Percentiles rank a stretch among this genome's conserved stretches.
These are phyloP conservation scores for Tangara arthus DNA, from an alignment of 2,797 vertebrate species.

Conservation along the genomic window DNA sequence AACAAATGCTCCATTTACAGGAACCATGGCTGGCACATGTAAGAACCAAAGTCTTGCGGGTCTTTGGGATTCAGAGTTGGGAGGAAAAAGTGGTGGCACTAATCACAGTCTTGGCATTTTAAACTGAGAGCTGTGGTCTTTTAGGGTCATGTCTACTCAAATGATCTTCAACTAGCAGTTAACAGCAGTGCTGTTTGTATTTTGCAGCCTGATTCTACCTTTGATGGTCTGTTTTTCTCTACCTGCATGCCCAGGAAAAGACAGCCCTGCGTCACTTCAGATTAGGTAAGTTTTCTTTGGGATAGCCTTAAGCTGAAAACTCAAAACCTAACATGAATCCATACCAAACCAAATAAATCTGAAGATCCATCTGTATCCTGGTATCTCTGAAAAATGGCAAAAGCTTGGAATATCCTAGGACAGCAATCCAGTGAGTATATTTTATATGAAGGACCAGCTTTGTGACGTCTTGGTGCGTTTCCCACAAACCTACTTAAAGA, in stretches of 20 bases:
- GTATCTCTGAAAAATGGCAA: background rate
- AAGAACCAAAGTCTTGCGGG: background rate
- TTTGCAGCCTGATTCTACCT: background rate
- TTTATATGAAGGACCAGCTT: background rate
- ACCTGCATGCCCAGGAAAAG: background rate
- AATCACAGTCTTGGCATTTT: background rate
- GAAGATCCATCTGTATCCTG: background rate
- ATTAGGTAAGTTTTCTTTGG: background rate
- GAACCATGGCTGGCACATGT: background rate
- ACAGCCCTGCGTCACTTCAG: background rate
- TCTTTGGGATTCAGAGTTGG: background rate
- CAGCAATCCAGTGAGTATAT: background rate
- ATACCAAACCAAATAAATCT: background rate
- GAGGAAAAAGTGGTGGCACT: background rate
- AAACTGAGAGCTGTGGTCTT: background rate
- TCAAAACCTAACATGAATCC: background rate
- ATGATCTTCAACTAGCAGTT: background rate
- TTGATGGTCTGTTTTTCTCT: background rate
- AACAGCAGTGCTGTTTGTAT: background rate
- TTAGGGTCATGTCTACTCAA: background rate
- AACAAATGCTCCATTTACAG: background rate
- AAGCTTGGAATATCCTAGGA: background rate
- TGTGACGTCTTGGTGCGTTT: background rate
- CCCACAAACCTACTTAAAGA: background rate
- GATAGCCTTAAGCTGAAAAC: background rate